Base-by-base conservation (phyloP, 2,113 vertebrate species). In the Balaeniceps rex region DNA sequence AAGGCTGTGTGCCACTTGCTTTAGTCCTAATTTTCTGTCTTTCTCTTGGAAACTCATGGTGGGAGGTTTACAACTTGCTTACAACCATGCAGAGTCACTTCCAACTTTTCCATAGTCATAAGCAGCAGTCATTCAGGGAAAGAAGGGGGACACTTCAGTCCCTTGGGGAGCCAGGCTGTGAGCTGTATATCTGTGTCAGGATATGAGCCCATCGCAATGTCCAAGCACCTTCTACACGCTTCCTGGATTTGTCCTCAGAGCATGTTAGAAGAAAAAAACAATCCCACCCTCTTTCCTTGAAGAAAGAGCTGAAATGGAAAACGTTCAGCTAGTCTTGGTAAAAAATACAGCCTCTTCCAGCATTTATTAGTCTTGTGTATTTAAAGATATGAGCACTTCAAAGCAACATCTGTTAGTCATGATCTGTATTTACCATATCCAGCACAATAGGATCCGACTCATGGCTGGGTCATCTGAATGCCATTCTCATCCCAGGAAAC, bases 321-420 rank as follows among this genome's bases (percentile, higher is more conserved):
- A 84, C 40, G 26, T 87, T 84, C 52, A 84, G 40, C 57, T 55
- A 75, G 47, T 24, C 57, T 71, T 57, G 9, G 57, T 88, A 93
- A 65, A 90, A 94, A 94, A 87, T n/a, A 44, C 40, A 49, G 33
- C 36, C 19, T 71, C 64, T 93, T 95, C 83, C 92, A 96, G 63
- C 36, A 84, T 89, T 92, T 92, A 68, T 91, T 90, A 68, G 36
- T 54, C 60, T 87, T 65, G 52, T 87, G 51, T 61, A 71, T 87
- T 94, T 96, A 92, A 94, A 95, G 87, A 94, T 57, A 91, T 13
- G 25, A 92, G 69, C 47, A 93, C 88, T 92, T 96, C 91, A 94
- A 97, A 86, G 91, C 57, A 82, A 31, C 72, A 93, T 92, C 85
- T 94, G 83, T 95, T 95, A 94, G 80, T 96, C 80, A 97, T 55